phyloP scores from a whole-genome alignment of 2,888 invertebrate species.

The Rotaria macrura region DNA sequence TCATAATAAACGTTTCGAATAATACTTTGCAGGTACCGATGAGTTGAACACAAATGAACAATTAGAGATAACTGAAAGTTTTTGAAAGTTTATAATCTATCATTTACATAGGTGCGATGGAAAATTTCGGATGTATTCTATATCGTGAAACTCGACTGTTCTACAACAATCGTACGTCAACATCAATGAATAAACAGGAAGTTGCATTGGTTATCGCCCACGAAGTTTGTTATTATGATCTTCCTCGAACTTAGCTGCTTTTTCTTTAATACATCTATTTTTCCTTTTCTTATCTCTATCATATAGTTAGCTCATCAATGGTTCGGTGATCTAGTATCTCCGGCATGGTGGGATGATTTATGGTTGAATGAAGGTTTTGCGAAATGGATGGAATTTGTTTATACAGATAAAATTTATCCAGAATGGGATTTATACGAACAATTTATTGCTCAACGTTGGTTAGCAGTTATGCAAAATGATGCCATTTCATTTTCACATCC shows the following conservation, averaged over 20 bases:
- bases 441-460: neutral
- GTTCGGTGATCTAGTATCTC: constrained; percentile 94
- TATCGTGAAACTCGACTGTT: constrained; percentile 79
- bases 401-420: constrained; percentile 79
- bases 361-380: constrained; percentile 92
- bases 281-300: neutral
- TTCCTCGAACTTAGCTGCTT: neutral
- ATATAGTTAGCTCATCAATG: constrained; percentile 75
- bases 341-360: constrained; percentile 92
- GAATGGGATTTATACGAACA: constrained; percentile 62
- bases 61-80: too few relatives aligned
- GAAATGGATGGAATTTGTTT: constrained; percentile 84
- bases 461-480: constrained; percentile 7
- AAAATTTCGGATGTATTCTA: constrained; percentile 93
- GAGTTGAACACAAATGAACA: too few relatives aligned
- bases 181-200: constrained; percentile 61
- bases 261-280: neutral
- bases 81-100: neutral
- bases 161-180: constrained; percentile 78
- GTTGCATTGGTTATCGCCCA: constrained; percentile 72
- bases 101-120: constrained; percentile 69
- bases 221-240: constrained; percentile 53
- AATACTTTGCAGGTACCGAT: too few relatives aligned
- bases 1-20: too few relatives aligned
- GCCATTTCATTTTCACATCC: constrained; percentile 9